Evolutionary conservation across 2,888 invertebrate genomes (phyloP).

Genomic region (Dione vanillae): DNA sequence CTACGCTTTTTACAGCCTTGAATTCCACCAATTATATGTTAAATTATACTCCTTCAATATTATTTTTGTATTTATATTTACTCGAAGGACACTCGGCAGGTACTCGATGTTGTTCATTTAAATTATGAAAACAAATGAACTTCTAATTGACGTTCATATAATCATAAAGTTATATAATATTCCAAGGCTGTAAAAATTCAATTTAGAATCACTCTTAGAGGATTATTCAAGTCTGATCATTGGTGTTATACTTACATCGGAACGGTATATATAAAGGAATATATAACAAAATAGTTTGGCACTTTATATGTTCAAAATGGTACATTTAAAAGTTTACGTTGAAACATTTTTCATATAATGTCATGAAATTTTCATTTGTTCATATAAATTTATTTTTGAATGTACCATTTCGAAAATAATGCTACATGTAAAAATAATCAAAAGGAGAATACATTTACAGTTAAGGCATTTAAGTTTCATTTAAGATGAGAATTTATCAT

Average conservation of each 20-base stretch:
- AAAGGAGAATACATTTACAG: conserved; percentile 47
- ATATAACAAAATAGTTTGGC: conserved; percentile 59
- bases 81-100: conserved; percentile 24
- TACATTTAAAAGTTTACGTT: conserved; percentile 48
- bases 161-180: conserved; percentile 36
- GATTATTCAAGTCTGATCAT: conserved; percentile 70
- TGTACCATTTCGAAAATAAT: conserved; percentile 57
- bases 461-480: conserved; percentile 56
- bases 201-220: conserved; percentile 73
- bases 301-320: conserved; percentile 59
- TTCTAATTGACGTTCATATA: conserved; percentile 36
- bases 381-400: conserved; percentile 36
- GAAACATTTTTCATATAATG: neutral
- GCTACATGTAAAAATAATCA: conserved; percentile 52
- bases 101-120: conserved; percentile 29
- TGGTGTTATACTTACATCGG: conserved; percentile 74
- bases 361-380: neutral
- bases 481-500: conserved; percentile 50
- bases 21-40: conserved; percentile 46
- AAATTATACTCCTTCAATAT: conserved; percentile 23
- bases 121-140: conserved; percentile 25
- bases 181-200: conserved; percentile 64
- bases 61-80: conserved; percentile 21
- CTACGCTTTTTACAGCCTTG: conserved; percentile 64
- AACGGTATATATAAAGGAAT: conserved; percentile 58